Evolutionary conservation across 1,140 invertebrate genomes (phyloP), one percentile per base, ranked within the genome.

Genomic region (Pachypsylla venusta): DNA sequence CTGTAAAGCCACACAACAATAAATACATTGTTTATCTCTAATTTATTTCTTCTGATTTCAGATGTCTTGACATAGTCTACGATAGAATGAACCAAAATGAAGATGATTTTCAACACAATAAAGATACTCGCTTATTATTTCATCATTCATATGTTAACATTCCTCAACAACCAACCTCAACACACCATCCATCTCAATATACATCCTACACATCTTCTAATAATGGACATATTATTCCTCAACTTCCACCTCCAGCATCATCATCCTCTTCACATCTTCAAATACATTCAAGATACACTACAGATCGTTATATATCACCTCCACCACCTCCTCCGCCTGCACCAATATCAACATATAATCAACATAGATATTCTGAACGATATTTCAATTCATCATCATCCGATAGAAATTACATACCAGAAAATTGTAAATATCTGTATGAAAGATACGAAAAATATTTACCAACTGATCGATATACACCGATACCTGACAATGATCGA

Each of bases 81-180:
- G 7, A 48, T n/a, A 48, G 42, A 22, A 48, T 48, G 42, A 48
- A 48, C n/a, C n/a, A 22, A n/a, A 19, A 22, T n/a, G 42, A 48
- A 22, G 42, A 48, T 48, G 42, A 48, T n/a, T 48, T 19, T n/a
- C 16, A 19, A 10, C 4, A 22, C 16, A 4, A n/a, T n/a, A n/a
- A n/a, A n/a, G 42, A 48, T 19, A 4, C n/a, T 7, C n/a, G 16
- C 4, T 22, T 48, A n/a, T 22, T 48, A n/a, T 16, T 12, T 35
- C 42, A 48, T 48, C 42, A 48, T 22, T 48, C 42, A n/a, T 48
- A 48, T 22, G 42, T 48, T 22, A 48, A 48, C n/a, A 22, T 48
- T 19, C 42, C 42, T n/a, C 42, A 10, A 5, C 42, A 10, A n/a
- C n/a, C 42, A 48, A 22, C n/a, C n/a, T n/a, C n/a, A n/a, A n/a